A percentile compares a stretch with the other conserved stretches of the same genome.
phyloP scores from a whole-genome alignment of 2,888 invertebrate genomes.

The Drosophila mettleri region DNA sequence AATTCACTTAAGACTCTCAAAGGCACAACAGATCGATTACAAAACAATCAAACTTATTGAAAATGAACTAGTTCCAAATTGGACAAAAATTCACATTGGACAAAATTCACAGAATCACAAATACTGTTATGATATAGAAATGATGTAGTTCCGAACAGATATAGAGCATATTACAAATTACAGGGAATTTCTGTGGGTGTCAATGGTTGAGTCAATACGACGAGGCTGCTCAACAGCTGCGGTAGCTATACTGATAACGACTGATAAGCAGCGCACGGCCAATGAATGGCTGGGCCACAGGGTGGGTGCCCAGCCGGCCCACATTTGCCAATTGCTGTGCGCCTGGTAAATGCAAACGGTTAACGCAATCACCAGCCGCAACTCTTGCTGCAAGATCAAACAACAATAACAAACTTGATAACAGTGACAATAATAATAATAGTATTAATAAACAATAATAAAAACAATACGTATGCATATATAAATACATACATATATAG shows the following conservation, averaged over 20 bases:
- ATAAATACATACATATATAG: not conserved
- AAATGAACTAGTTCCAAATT: conserved; percentile 5
- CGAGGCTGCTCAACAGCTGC: conserved; percentile 24
- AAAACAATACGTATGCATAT: conserved; percentile 13
- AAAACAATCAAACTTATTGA: too few relatives aligned
- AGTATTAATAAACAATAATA: not conserved
- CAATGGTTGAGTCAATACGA: conserved; percentile 18
- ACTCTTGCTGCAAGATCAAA: conserved; percentile 45
- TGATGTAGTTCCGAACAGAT: not conserved
- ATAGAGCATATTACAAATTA: not conserved
- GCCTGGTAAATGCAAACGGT: conserved; percentile 53
- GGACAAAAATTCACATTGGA: too few relatives aligned
- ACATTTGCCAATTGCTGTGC: conserved; percentile 32
- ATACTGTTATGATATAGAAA: not conserved
- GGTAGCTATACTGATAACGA: conserved; percentile 35
- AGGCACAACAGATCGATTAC: too few relatives aligned
- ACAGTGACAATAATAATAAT: conserved; percentile 19
- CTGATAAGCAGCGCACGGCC: conserved; percentile 23
- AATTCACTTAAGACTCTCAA: too few relatives aligned
- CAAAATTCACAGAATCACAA: not conserved
- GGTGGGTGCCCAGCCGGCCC: conserved; percentile 13
- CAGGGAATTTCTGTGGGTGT: conserved; percentile 20
- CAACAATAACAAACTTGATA: conserved; percentile 38
- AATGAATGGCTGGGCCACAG: conserved; percentile 20
- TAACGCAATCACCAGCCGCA: conserved; percentile 52